phyloP scores from a whole-genome alignment of 1,140 invertebrate species.

The Mercenaria mercenaria region DNA sequence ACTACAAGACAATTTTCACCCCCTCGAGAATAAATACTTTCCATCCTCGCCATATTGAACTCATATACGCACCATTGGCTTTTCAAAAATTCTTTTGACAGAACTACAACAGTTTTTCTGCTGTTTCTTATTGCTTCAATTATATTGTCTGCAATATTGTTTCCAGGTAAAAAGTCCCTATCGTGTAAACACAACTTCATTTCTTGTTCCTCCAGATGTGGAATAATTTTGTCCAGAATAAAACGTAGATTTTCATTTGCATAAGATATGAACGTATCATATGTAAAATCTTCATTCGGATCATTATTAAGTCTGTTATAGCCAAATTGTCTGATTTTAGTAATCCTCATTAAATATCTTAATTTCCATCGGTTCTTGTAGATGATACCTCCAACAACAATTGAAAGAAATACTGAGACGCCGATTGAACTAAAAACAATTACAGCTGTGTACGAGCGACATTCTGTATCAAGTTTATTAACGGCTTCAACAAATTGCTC shows the following conservation, averaged over 20 bases:
- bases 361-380: constrained; percentile 57
- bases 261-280: constrained; percentile 76
- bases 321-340: constrained; percentile 45
- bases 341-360: constrained; percentile 37
- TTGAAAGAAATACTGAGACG: neutral
- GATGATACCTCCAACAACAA: constrained; percentile 22
- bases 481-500: neutral
- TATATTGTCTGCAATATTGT: constrained; percentile 88
- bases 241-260: constrained; percentile 66
- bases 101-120: constrained; percentile 88
- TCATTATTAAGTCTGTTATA: neutral
- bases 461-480: neutral
- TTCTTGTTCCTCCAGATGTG: constrained; percentile 63
- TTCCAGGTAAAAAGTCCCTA: constrained; percentile 78
- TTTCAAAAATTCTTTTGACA: constrained; percentile 89
- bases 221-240: constrained; percentile 60
- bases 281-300: constrained; percentile 50
- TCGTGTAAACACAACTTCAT: constrained; percentile 75
- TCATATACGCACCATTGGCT: constrained; percentile 89
- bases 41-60: constrained; percentile 65
- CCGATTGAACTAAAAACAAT: constrained; percentile 13
- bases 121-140: constrained; percentile 88
- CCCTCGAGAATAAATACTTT: constrained; percentile 42
- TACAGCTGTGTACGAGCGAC: neutral
- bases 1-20: constrained; percentile 17